These are phyloP conservation scores for Cyaniris semiargus DNA, from an alignment of 2,888 invertebrate genomes.

Conservation along the genomic window DNA sequence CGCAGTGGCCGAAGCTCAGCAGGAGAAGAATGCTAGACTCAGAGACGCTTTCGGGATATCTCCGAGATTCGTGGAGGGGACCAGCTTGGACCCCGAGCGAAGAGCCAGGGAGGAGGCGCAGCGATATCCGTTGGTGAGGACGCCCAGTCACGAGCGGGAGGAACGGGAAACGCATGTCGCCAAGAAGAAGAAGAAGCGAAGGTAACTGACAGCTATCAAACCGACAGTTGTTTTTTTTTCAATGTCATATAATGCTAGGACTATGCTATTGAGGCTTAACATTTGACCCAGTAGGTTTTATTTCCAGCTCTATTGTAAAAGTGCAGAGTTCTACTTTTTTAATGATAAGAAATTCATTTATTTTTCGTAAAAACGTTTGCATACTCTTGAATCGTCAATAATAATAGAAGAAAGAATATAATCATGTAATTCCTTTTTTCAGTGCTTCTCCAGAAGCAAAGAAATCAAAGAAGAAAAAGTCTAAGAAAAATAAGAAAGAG, in stretches of 20 bases:
- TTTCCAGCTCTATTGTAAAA: no score
- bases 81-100: constrained; percentile 91
- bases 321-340: no score
- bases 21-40: constrained; percentile 95
- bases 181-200: constrained; percentile 88
- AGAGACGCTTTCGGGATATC: constrained; percentile 97
- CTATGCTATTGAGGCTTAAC: no score
- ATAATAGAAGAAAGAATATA: background rate
- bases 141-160: constrained; percentile 84
- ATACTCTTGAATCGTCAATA: background rate
- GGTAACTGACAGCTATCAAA: constrained; percentile 65
- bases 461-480: constrained; percentile 89
- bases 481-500: constrained; percentile 87
- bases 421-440: constrained; percentile 45
- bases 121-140: constrained; percentile 87
- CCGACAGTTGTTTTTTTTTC: background rate
- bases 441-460: constrained; percentile 87
- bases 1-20: constrained; percentile 97
- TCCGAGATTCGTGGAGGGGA: constrained; percentile 95
- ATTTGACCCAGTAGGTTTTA: no score
- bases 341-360: no score
- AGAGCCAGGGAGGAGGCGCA: constrained; percentile 76
- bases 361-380: no score
- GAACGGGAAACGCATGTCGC: constrained; percentile 65
- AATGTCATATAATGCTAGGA: background rate